phyloP scores from a whole-genome alignment of 2,113 vertebrate species.

The Scortum barcoo region DNA sequence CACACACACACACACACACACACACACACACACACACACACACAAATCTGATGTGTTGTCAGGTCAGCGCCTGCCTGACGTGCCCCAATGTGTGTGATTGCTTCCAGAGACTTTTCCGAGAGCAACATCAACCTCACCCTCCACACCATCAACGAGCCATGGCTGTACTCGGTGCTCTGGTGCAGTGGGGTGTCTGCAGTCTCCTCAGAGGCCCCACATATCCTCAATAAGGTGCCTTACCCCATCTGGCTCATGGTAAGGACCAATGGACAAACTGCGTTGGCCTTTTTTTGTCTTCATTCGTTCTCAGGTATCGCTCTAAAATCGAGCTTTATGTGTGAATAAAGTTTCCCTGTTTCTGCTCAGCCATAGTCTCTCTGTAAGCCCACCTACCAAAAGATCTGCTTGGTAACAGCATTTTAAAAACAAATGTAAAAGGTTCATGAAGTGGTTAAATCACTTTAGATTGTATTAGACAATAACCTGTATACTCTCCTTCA shows the following conservation, averaged over 20 bases:
- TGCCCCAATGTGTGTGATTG: conserved; percentile 17
- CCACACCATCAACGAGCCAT: conserved; percentile 92
- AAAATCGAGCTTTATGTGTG: not conserved
- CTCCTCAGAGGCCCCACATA: conserved; percentile 90
- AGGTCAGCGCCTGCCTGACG: not conserved
- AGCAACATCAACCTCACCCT: conserved; percentile 91
- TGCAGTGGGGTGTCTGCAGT: conserved; percentile 90
- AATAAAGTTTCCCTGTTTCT: not conserved
- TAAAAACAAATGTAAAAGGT: not conserved
- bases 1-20: not conserved
- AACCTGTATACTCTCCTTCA: conserved; percentile 1
- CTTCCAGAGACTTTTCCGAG: conserved; percentile 85
- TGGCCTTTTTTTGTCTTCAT: not conserved
- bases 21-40: not conserved
- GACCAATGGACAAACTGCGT: not conserved
- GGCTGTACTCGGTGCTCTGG: conserved; percentile 97
- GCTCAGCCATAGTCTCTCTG: not conserved
- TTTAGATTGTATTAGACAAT: not conserved
- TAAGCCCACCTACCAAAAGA: conserved; percentile 1
- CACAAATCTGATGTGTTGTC: not conserved
- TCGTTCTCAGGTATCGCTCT: not conserved
- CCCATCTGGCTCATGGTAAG: conserved; percentile 96
- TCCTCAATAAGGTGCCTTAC: conserved; percentile 91
- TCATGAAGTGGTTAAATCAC: not conserved
- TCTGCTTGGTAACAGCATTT: conserved; percentile 6